A percentile compares a stretch with the other conserved stretches of the same genome.
These are phyloP conservation scores for Agrotis exclamationis DNA, from an alignment of 2,888 invertebrate species.

Conservation along the genomic window DNA sequence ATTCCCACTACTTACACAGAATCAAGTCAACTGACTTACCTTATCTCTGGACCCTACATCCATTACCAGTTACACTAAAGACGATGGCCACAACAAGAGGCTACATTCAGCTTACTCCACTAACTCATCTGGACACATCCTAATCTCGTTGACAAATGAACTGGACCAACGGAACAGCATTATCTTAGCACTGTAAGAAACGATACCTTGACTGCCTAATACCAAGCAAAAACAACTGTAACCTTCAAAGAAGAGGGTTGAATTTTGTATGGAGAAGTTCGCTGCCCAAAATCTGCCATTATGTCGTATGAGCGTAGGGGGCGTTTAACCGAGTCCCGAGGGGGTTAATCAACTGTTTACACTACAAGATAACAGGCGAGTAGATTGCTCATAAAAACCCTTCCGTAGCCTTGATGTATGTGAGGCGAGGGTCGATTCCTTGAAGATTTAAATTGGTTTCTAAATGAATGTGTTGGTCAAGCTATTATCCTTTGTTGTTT, in stretches of 20 bases:
- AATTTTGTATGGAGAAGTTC: slow-evolving; percentile 15
- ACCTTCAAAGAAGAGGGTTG: slow-evolving; percentile 11
- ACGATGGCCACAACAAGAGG: slow-evolving; percentile 62
- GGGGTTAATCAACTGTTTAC: slow-evolving; percentile 70
- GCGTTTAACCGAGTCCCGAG: slow-evolving; percentile 63
- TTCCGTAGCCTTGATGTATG: slow-evolving; percentile 54
- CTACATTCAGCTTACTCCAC: slow-evolving; percentile 57
- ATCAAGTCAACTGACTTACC: slow-evolving; percentile 48
- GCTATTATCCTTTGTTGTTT: slow-evolving; percentile 8
- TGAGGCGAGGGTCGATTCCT: slow-evolving; percentile 20
- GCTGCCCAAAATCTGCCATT: slow-evolving; percentile 54
- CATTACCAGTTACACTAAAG: slow-evolving; percentile 65
- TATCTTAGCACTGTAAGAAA: slow-evolving; percentile 67
- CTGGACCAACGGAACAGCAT: slow-evolving; percentile 68
- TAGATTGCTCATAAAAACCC: slow-evolving; percentile 68
- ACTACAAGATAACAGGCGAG: slow-evolving; percentile 65
- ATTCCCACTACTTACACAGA: slow-evolving; percentile 21
- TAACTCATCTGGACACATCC: slow-evolving; percentile 69
- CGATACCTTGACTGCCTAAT: slow-evolving; percentile 48
- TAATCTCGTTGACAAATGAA: slow-evolving; percentile 74
- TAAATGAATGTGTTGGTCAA: slow-evolving; percentile 30
- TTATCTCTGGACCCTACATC: slow-evolving; percentile 61
- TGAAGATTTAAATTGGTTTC: slow-evolving; percentile 46
- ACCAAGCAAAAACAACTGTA: slow-evolving; percentile 41
- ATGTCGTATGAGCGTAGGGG: slow-evolving; percentile 67